Evolutionary conservation across 2,113 vertebrate genomes (phyloP), one percentile per base, ranked within the genome.

Genomic region (Bambusicola thoracicus): DNA sequence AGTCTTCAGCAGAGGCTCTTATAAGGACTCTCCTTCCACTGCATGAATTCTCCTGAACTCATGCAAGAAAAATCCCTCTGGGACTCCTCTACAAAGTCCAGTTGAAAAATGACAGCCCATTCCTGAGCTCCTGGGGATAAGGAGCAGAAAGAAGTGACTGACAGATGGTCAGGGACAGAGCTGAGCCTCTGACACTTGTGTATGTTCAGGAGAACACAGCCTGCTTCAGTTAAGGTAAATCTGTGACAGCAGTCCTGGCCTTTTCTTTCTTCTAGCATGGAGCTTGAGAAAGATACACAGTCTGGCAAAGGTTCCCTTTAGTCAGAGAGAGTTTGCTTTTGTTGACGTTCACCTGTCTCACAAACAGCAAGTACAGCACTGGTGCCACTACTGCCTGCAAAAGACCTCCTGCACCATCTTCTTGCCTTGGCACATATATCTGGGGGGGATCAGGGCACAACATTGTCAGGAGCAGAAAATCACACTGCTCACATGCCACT

Each of bases 401-500:
- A 6, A 59, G 73, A 24, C 62, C 51, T 75, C 30, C 36, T 21
- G 13, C 38, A 34, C 46, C 22, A 11, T 30, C n/a, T 53, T 1
- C 5, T 18, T 74, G 15, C 51, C 56, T 41, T 25, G 18, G 43
- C 11, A 16, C 12, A 12, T 27, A 36, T 25, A 6, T 84, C 74
- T 70, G 46, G 16, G 59, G 10, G n/a, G 17, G 41, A 58, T 44
- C 53, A 22, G 40, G 74, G n/a, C 24, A 55, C 59, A 58, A 8
- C 16, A 8, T 8, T 51, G 30, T 72, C 19, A 11, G 49, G 49
- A 90, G 41, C 58, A 80, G 72, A 62, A 80, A 66, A 40, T 13
- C 20, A 13, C 43, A 22, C 13, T 1, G 2, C 66, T 48, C 2
- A 0, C 21, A 7, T 48, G 14, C n/a, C 32, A 24, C 8, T 8